Base-by-base conservation (phyloP, 2,113 vertebrate genomes). In the Eidolon helvum region DNA sequence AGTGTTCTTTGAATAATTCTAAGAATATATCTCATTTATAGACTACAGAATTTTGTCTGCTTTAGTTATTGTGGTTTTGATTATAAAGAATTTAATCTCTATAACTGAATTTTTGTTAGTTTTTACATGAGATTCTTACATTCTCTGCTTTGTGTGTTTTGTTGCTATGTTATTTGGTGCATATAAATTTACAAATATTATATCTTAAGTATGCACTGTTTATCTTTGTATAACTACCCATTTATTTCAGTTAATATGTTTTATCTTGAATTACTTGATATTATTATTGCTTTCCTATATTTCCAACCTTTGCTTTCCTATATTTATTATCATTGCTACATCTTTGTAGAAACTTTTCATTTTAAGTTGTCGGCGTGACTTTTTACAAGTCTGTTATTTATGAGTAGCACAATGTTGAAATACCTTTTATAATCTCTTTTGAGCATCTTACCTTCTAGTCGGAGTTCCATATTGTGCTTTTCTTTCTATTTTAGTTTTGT, bases 101-200 rank as follows among this genome's bases (percentile, higher is more conserved):
- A 5, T 69, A 75, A 71, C 19, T 38, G 28, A 84, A 71, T 33
- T 61, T 85, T 88, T 79, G 40, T 55, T 57, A 22, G 16, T 53
- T 91, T 96, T 68, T 80, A 28, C 53, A 55, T 35, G 33, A 82
- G 80, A 28, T 57, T 85, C 87, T 72, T n/a, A 30, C 1, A 71
- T 16, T 74, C 38, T 87, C 94, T 40, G 15, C 45, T 85, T 90
- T 90, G 21, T 90, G 79, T 82, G n/a, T 74, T 96, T 89, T 94
- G 33, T 63, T 87, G 57, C 65, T 72, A 8, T 90, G 71, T 94
- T 96, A 85, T 68, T 74, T 85, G 94, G 83, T 75, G 48, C 84
- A 59, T 94, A 89, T 79, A 92, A 53, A 79, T 93, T 96, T 15
- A 84, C 28, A 84, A n/a, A 38, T 53, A 50, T 74, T 69, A 57